Evolutionary conservation across 2,888 invertebrate species (phyloP).

Genomic region (Branchipolynoe longqiensis): DNA sequence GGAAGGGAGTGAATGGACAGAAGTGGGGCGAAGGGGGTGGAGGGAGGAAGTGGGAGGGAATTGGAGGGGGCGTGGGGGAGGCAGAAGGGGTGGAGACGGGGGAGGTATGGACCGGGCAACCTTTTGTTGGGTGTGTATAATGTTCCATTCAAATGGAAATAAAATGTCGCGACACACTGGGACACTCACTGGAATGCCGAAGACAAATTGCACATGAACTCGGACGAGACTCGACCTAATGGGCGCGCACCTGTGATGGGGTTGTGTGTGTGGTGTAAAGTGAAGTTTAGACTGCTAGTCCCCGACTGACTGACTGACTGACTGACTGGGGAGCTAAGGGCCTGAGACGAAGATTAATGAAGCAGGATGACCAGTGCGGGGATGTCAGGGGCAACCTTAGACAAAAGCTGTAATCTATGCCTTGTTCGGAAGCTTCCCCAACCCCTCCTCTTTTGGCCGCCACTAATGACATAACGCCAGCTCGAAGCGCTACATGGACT

Average conservation of each 20-base stretch:
- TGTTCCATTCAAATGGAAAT: slow-evolving; percentile 56
- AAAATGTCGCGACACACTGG: slow-evolving; percentile 40
- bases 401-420: slow-evolving; percentile 42
- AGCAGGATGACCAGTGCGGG: slow-evolving; percentile 35
- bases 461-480: neutral
- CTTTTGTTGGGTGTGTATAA: slow-evolving; percentile 39
- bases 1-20: no score
- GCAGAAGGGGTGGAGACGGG: no score
- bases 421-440: neutral
- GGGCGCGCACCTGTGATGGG: slow-evolving; percentile 36
- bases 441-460: neutral
- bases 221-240: slow-evolving; percentile 20
- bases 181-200: slow-evolving; percentile 21
- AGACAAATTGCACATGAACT: slow-evolving; percentile 48
- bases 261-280: slow-evolving; percentile 30
- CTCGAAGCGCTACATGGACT: no score
- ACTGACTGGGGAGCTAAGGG: neutral
- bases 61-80: no score
- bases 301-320: slow-evolving; percentile 6
- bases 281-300: slow-evolving; percentile 10
- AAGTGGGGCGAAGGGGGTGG: no score
- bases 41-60: no score
- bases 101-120: slow-evolving; percentile 15
- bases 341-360: slow-evolving; percentile 55
- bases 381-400: slow-evolving; percentile 4